Percentiles rank a stretch among this genome's conserved stretches.
Evolutionary conservation across 2,113 vertebrate species (phyloP).

Genomic region (Gallinago undulata): DNA sequence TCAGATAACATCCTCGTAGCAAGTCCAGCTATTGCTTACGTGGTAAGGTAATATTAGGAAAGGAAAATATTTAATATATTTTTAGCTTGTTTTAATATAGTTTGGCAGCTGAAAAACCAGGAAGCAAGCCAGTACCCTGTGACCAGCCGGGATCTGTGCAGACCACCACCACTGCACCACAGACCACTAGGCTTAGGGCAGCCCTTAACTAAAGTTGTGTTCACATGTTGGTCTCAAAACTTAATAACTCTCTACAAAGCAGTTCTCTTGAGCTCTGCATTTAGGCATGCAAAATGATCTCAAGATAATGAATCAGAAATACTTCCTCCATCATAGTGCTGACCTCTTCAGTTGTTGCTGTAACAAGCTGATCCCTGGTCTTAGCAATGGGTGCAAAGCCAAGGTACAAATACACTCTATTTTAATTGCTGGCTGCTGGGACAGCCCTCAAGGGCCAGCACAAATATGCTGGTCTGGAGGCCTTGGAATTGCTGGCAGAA

Average conservation of each 20-base stretch:
- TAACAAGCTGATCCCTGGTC: background rate
- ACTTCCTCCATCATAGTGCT: background rate
- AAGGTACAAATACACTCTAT: background rate
- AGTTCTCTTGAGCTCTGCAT: background rate
- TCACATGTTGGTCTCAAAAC: background rate
- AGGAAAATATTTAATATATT: constrained; percentile 74
- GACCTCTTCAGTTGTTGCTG: background rate
- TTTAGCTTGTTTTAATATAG: constrained; percentile 70
- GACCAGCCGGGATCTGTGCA: background rate
- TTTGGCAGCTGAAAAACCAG: constrained; percentile 67
- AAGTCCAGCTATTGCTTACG: constrained; percentile 53
- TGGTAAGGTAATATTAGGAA: constrained; percentile 69
- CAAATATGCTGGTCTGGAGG: background rate
- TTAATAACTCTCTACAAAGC: background rate
- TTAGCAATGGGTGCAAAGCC: background rate
- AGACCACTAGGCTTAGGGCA: background rate
- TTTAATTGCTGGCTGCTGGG: background rate
- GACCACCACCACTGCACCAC: background rate
- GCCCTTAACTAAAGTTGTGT: background rate
- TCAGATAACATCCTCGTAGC: constrained; percentile 61
- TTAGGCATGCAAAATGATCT: background rate
- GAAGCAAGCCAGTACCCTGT: constrained; percentile 45
- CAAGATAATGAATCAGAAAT: background rate
- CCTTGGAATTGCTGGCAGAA: background rate
- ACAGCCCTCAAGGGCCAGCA: background rate